These are phyloP conservation scores for Tethya wilhelma DNA, from an alignment of 37 sponge, comb jelly and placozoan species.

Conservation along the genomic window DNA sequence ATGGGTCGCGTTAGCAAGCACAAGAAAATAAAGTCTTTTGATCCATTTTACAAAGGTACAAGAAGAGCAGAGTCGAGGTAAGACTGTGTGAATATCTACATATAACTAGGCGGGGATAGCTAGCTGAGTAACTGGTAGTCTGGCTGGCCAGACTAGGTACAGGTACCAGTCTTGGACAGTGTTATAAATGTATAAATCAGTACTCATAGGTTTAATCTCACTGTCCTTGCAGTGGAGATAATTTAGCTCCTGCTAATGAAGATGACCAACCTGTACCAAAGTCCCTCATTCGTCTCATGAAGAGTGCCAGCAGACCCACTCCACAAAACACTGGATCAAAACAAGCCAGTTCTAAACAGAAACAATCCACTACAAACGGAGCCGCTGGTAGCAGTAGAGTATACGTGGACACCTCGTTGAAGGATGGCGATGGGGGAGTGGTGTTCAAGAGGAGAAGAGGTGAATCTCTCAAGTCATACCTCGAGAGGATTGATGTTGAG, in stretches of 20 bases:
- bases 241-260: conserved; percentile 37
- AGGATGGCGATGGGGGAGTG: neutral
- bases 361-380: too few relatives aligned
- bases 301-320: neutral
- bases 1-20: conserved; percentile 70
- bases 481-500: conserved; percentile 73
- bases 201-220: neutral
- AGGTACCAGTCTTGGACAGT: too few relatives aligned
- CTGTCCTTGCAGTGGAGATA: neutral
- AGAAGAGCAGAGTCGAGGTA: conserved; percentile 30
- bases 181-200: neutral
- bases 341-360: neutral
- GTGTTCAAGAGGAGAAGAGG: conserved; percentile 47
- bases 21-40: conserved; percentile 71
- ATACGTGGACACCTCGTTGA: too few relatives aligned
- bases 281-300: conserved; percentile 42
- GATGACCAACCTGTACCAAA: conserved; percentile 64
- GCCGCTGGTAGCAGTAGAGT: too few relatives aligned
- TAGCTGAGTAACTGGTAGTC: too few relatives aligned
- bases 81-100: too few relatives aligned
- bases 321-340: neutral
- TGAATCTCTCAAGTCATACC: conserved; percentile 48
- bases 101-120: too few relatives aligned
- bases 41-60: conserved; percentile 81
- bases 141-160: too few relatives aligned